Evolutionary conservation across 2,888 invertebrate genomes (phyloP).

Genomic region (Parnassius orleans): DNA sequence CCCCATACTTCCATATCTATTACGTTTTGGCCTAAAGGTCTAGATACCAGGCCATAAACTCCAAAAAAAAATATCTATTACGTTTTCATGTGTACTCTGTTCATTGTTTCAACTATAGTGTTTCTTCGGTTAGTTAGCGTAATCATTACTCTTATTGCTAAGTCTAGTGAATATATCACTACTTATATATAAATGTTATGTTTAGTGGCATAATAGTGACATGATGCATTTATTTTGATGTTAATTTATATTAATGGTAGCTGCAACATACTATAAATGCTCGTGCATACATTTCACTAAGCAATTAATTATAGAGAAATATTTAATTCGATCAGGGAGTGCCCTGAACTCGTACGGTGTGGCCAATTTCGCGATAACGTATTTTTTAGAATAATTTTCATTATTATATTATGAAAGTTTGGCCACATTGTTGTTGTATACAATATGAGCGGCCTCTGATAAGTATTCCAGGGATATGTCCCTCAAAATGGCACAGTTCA

Average conservation of each 20-base stretch:
- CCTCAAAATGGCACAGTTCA: conserved; percentile 57
- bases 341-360: conserved; percentile 46
- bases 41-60: no score
- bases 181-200: conserved; percentile 60
- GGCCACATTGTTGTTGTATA: conserved; percentile 47
- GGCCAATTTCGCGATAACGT: conserved; percentile 48
- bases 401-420: conserved; percentile 41
- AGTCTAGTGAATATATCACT: conserved; percentile 69
- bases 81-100: conserved; percentile 52
- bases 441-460: conserved; percentile 40
- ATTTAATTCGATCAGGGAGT: conserved; percentile 54
- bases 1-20: conserved; percentile 64
- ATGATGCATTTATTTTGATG: conserved; percentile 80
- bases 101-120: conserved; percentile 53
- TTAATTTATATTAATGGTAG: conserved; percentile 79
- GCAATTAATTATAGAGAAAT: conserved; percentile 71
- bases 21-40: no score
- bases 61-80: conserved; percentile 64
- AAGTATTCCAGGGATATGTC: conserved; percentile 71
- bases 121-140: conserved; percentile 69
- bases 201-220: conserved; percentile 77
- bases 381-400: conserved; percentile 66
- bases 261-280: conserved; percentile 75
- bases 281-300: conserved; percentile 70
- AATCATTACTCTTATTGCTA: conserved; percentile 72